Conservation (phyloP, 1,140 invertebrate species). For the Drosophila nannoptera region DNA sequence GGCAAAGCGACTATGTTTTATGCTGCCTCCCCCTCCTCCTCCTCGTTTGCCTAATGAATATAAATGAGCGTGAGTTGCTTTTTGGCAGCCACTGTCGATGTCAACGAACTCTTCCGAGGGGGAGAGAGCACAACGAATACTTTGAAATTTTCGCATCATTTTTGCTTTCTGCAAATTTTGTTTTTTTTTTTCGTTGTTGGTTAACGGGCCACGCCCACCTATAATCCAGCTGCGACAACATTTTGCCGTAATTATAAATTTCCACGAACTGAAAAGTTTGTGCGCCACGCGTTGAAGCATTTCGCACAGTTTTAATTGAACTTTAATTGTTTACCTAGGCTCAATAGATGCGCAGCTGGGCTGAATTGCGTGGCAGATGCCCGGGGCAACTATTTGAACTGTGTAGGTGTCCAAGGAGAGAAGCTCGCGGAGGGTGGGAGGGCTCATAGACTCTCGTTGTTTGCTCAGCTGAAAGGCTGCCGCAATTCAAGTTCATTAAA, state of each 20-base stretch:
- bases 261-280: slow-evolving; percentile 32
- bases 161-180: too few relatives aligned
- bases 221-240: slow-evolving; percentile 29
- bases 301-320: slow-evolving; percentile 50
- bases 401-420: neutral
- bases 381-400: neutral
- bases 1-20: neutral
- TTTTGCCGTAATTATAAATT: slow-evolving; percentile 48
- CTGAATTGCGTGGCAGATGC: neutral
- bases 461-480: too few relatives aligned
- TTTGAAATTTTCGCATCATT: too few relatives aligned
- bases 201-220: neutral
- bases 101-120: slow-evolving; percentile 43
- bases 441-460: too few relatives aligned
- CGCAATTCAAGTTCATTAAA: too few relatives aligned
- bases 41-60: slow-evolving; percentile 27
- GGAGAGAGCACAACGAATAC: slow-evolving; percentile 22
- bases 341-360: slow-evolving; percentile 34
- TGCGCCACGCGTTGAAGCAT: neutral
- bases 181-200: neutral
- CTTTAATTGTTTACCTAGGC: slow-evolving; percentile 45
- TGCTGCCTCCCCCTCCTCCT: neutral
- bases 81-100: slow-evolving; percentile 32
- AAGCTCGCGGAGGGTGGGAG: too few relatives aligned
- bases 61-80: slow-evolving; percentile 33